A percentile compares a stretch with the other conserved stretches of the same genome.
phyloP scores from a whole-genome alignment of 2,888 invertebrate genomes.

The Drosophila kanekoi region DNA sequence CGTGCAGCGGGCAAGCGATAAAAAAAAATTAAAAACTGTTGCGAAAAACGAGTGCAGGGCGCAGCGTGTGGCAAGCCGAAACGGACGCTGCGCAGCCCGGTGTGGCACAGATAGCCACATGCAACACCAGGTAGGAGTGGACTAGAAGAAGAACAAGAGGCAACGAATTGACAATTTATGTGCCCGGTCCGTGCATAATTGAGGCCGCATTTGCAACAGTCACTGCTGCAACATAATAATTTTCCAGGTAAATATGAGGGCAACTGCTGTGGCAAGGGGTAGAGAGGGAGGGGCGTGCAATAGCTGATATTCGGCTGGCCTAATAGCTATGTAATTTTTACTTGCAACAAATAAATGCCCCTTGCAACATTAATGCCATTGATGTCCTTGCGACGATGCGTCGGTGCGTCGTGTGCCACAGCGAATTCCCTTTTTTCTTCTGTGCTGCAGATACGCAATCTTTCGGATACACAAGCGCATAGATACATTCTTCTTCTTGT shows the following conservation, averaged over 20 bases:
- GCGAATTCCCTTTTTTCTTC: conserved; percentile 8
- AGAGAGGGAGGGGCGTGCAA: not conserved
- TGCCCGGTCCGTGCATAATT: conserved; percentile 72
- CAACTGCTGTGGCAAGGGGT: conserved; percentile 25
- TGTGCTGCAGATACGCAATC: conserved; percentile 13
- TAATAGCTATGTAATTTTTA: conserved; percentile 79
- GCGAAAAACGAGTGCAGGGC: conserved; percentile 64
- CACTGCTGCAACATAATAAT: conserved; percentile 52
- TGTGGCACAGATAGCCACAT: conserved; percentile 29
- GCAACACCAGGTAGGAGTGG: conserved; percentile 32
- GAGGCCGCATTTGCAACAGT: conserved; percentile 58
- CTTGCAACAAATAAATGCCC: conserved; percentile 48
- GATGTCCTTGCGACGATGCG: conserved; percentile 63
- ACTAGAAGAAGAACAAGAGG: conserved; percentile 31
- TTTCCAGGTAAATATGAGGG: conserved; percentile 61
- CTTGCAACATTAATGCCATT: conserved; percentile 59
- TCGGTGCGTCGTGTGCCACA: conserved; percentile 66
- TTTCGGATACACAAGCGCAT: not conserved
- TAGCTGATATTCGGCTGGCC: conserved; percentile 1
- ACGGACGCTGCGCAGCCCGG: conserved; percentile 19
- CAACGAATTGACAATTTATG: conserved; percentile 79
- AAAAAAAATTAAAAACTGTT: conserved; percentile 55
- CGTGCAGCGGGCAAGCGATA: conserved; percentile 18
- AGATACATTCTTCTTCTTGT: not conserved
- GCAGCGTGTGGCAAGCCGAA: conserved; percentile 42